A percentile compares a stretch with the other conserved stretches of the same genome.
These are phyloP conservation scores for Smutsia gigantea DNA, from an alignment of 2,797 vertebrate genomes.

Conservation along the genomic window DNA sequence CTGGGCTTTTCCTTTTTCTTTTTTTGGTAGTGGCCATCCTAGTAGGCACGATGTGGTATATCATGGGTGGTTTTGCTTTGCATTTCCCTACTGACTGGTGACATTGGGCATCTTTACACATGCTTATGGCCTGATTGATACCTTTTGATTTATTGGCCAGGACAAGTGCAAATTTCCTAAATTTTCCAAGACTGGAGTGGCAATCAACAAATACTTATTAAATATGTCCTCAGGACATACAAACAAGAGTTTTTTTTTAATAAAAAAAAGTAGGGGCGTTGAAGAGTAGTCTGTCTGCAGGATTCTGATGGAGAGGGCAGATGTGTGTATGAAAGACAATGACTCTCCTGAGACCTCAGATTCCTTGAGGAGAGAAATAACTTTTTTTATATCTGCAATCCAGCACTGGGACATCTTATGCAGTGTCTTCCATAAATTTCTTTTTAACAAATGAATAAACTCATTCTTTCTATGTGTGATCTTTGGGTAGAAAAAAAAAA, in stretches of 20 bases:
- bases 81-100: not conserved
- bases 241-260: not conserved
- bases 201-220: not conserved
- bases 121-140: not conserved
- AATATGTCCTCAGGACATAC: not conserved
- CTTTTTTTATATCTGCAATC: not conserved
- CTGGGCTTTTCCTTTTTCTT: not conserved
- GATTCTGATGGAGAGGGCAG: not conserved
- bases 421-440: slow-evolving; percentile 23
- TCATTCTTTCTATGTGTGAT: not conserved
- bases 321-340: not conserved
- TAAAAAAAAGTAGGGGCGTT: not conserved
- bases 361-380: not conserved
- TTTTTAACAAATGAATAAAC: slow-evolving; percentile 55
- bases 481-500: not conserved
- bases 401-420: not conserved
- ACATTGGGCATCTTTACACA: not conserved
- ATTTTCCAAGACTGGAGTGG: not conserved
- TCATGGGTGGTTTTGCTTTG: not conserved
- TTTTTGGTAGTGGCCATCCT: not conserved
- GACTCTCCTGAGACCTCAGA: not conserved
- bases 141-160: not conserved
- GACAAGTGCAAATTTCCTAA: not conserved
- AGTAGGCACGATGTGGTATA: not conserved
- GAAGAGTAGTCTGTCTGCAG: not conserved